phyloP scores from a whole-genome alignment of 2,797 vertebrate species.

The Paedocypris micromegethes region DNA sequence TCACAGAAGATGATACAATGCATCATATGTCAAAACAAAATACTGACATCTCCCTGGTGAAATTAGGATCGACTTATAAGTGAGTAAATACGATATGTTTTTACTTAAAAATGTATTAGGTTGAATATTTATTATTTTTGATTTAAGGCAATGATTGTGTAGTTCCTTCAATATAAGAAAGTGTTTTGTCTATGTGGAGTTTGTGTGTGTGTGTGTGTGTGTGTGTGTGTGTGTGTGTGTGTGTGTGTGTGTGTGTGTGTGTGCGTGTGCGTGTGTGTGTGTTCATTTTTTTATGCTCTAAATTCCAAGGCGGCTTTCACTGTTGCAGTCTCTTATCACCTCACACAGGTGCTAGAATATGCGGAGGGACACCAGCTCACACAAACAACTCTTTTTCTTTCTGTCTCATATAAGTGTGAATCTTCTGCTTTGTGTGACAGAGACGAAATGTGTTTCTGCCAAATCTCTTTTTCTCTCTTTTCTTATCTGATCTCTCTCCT shows the following conservation, averaged over 20 bases:
- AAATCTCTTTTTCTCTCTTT: constrained; percentile 29
- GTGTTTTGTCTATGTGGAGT: not conserved
- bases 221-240: constrained; percentile 1
- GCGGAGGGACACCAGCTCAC: not conserved
- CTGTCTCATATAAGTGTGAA: constrained; percentile 18
- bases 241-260: constrained; percentile 5
- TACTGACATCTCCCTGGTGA: no score
- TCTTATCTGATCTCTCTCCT: no score
- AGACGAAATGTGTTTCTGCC: constrained; percentile 11
- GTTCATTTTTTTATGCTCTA: constrained; percentile 48
- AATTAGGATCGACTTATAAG: no score
- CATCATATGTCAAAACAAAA: no score
- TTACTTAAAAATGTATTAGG: no score
- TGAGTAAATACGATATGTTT: no score
- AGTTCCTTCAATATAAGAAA: no score
- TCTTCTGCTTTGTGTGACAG: constrained; percentile 23
- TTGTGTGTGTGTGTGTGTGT: constrained; percentile 12
- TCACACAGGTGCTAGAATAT: constrained; percentile 52
- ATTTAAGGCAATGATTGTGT: no score
- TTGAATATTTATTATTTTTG: no score
- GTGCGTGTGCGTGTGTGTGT: constrained; percentile 25
- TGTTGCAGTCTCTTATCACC: constrained; percentile 58
- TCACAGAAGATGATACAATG: no score
- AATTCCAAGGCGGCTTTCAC: constrained; percentile 54
- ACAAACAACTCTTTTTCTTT: constrained; percentile 1